A percentile compares a stretch with the other conserved stretches of the same genome.
Conservation (phyloP, 1,140 invertebrate genomes). For the Myzus persicae region DNA sequence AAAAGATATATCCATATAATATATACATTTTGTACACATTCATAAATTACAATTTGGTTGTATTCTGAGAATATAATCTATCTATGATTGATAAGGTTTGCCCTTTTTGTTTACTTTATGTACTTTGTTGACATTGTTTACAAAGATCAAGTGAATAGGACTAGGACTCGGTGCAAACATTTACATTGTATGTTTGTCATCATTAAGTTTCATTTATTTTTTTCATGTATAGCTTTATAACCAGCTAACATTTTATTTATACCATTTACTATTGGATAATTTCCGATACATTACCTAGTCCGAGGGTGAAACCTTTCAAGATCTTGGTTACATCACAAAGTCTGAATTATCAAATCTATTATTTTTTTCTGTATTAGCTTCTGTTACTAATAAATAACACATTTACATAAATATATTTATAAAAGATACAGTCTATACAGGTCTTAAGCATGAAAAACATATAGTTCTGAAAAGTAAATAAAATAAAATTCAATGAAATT, state of each 20-base stretch:
- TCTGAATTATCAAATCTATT: slow-evolving; percentile 28
- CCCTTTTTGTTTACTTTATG: not conserved
- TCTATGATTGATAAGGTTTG: not conserved
- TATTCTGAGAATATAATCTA: not conserved
- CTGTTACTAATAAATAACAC: not conserved
- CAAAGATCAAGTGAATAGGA: not conserved
- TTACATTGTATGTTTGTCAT: slow-evolving; percentile 24
- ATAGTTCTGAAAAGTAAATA: not conserved
- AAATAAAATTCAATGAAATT: not conserved
- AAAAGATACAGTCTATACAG: too few species aligned
- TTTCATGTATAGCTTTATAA: not conserved
- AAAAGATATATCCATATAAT: not conserved
- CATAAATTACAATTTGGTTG: not conserved
- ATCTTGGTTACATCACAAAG: slow-evolving; percentile 31
- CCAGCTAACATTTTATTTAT: slow-evolving; percentile 13
- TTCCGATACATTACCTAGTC: slow-evolving; percentile 33
- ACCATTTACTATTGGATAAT: slow-evolving; percentile 32
- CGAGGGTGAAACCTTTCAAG: slow-evolving; percentile 38
- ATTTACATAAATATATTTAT: not conserved
- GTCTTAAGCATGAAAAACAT: not conserved
- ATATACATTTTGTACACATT: not conserved
- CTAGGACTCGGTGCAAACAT: slow-evolving; percentile 26
- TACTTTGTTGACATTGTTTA: not conserved
- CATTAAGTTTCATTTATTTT: slow-evolving; percentile 26
- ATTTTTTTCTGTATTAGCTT: not conserved